Base-by-base conservation (phyloP, 1,140 invertebrate species). In the Drosophila sp. region DNA sequence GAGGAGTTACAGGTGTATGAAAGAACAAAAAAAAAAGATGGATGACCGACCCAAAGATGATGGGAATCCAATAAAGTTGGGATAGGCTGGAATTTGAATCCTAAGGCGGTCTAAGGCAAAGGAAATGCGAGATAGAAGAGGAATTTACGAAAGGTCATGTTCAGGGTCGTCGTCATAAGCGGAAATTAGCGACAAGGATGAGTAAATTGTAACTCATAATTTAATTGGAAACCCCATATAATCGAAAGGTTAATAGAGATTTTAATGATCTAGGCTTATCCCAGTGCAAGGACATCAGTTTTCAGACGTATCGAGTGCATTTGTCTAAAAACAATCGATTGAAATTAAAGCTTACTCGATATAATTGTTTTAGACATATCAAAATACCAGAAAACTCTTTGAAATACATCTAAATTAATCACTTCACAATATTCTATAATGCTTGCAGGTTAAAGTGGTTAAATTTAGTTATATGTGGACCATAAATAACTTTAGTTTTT, bases 381-480 rank as follows among this genome's bases (percentile, higher is more conserved):
- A 47, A 47, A n/a, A 41, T 17, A 0, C n/a, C 3, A 17, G n/a
- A 11, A 10, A 55, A n/a, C 10, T 4, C 7, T 30, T 1, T 2
- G 17, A 56, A n/a, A n/a, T 11, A 2, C 4, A 29, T 30, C 10
- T 11, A 1, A 6, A 29, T 10, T 38, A 4, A 63, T 60, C 44
- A 63, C 54, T 8, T 17, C 1, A 8, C 5, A n/a, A 2, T 62
- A 29, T 70, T 70, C 83, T 79, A 71, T 77, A 17, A 17, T 79
- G 91, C 91, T 91, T 93, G 17, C 96, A 99, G 98, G 98, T 99
- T 86, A 99, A 99, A 96, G 98, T 99, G 93, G 98, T 99, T 69
- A 99, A 99, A 94, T 99, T 99, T 94, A 98, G 97, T 93, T 99
- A 99, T 93, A 99, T 99, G 97, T 99, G 99, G 99, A 99, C 98